Base-by-base conservation (phyloP, 2,797 vertebrate species). In the Brachymystax lenok region DNA sequence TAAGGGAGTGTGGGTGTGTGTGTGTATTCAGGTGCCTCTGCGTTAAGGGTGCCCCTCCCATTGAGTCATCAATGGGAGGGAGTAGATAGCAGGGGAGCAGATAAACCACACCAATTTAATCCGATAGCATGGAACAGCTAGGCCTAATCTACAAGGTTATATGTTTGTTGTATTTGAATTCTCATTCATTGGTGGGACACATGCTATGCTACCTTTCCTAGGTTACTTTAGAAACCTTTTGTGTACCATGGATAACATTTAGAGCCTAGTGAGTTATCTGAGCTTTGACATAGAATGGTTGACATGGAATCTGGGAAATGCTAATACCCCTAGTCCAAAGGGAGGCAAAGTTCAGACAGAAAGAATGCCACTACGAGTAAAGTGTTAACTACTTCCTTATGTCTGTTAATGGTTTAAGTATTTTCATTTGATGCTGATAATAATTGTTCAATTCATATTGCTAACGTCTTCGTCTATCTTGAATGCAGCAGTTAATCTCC, bases 41-140 rank as follows among this genome's bases (percentile, higher is more conserved):
- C 0, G 66, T 4, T 33, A 17, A 68, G 4, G 35, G 27, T 30
- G 30, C 66, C 66, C 50, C 54, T 69, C 54, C 76, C 66, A 73
- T 69, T 80, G 75, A 30, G 66, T 74, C 71, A 77, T 54, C 52
- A 16, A 19, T 5, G 52, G 19, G 14, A 19, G 4, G 52, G 14
- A 16, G 14, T 5, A 16, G 3, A 12, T 30, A 66, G 5, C 21
- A 13, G 30, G 30, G 14, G 5, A 27, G 28, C 66, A 68, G 30
- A 33, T 35, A 35, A 68, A 68, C 66, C 66, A 7, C 28, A 33
- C 30, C 27, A 35, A 68, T 30, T 67, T 30, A 24, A 28, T 24
- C 64, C 6, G 14, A 30, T 67, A 28, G 14, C 16, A 24, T 19
- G 64, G 6, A 63, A 33, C 27, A 19, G 6, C 24, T n/a, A 19